These are phyloP conservation scores for Semotilus atromaculatus DNA, from an alignment of 2,797 vertebrate genomes.

Conservation along the genomic window DNA sequence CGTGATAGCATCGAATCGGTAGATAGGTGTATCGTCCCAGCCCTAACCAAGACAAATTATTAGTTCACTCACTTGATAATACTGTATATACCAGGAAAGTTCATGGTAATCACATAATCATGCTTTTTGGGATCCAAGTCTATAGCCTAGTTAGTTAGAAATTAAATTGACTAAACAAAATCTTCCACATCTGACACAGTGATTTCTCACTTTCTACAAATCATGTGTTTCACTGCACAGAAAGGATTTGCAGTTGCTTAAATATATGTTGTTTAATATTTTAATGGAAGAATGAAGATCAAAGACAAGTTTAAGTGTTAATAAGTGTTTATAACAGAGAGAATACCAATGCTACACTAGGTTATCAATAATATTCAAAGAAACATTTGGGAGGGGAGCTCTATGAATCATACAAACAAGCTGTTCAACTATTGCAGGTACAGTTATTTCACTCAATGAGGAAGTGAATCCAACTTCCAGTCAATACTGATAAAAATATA, in stretches of 20 bases:
- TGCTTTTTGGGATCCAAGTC: background rate
- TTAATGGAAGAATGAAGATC: too few relatives aligned
- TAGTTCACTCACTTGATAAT: background rate
- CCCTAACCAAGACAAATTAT: background rate
- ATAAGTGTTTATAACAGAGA: background rate
- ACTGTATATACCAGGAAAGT: background rate
- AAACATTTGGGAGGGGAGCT: background rate
- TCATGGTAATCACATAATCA: background rate
- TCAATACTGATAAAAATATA: background rate
- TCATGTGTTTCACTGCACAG: background rate
- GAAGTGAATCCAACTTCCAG: background rate
- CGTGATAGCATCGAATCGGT: too few relatives aligned
- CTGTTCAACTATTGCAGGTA: background rate
- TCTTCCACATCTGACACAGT: background rate
- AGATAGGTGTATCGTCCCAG: too few relatives aligned
- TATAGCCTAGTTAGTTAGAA: background rate
- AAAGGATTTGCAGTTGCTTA: background rate
- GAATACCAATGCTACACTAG: background rate
- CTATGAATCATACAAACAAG: background rate
- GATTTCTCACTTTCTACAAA: background rate
- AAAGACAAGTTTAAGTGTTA: background rate
- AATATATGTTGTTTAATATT: too few relatives aligned
- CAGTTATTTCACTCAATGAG: background rate
- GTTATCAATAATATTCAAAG: constrained; percentile 2
- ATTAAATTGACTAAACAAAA: background rate